A percentile compares a stretch with the other conserved stretches of the same genome.
phyloP scores from a whole-genome alignment of 1,140 invertebrate genomes.

The Zeugodacus cucurbitae region DNA sequence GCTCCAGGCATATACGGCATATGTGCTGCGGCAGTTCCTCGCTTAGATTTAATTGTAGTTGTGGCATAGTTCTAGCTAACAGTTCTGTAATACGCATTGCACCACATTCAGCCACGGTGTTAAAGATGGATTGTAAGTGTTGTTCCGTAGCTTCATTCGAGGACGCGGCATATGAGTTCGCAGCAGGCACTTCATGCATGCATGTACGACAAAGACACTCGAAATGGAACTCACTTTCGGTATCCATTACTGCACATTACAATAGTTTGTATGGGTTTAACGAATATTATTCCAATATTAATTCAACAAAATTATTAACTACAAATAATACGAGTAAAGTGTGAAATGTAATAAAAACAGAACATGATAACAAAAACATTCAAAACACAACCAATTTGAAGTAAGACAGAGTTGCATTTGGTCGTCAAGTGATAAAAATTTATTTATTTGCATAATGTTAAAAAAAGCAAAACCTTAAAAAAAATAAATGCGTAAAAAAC shows the following conservation, averaged over 20 bases:
- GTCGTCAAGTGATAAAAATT: no score
- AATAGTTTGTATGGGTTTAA: background rate
- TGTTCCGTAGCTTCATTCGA: background rate
- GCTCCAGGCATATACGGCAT: conserved; percentile 18
- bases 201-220: background rate
- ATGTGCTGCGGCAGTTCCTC: conserved; percentile 34
- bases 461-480: no score
- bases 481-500: no score
- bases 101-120: background rate
- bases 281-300: background rate
- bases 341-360: background rate
- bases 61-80: background rate
- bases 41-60: background rate
- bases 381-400: background rate
- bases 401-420: background rate
- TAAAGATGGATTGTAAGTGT: background rate
- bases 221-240: background rate
- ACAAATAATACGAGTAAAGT: background rate
- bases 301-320: background rate
- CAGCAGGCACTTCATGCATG: background rate
- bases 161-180: background rate
- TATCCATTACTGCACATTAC: background rate
- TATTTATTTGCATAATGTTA: no score
- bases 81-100: conserved; percentile 25
- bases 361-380: background rate